Percentiles rank a stretch among this genome's conserved stretches.
Conservation (phyloP, 2,113 vertebrate genomes). For the Zosterops pallidus region DNA sequence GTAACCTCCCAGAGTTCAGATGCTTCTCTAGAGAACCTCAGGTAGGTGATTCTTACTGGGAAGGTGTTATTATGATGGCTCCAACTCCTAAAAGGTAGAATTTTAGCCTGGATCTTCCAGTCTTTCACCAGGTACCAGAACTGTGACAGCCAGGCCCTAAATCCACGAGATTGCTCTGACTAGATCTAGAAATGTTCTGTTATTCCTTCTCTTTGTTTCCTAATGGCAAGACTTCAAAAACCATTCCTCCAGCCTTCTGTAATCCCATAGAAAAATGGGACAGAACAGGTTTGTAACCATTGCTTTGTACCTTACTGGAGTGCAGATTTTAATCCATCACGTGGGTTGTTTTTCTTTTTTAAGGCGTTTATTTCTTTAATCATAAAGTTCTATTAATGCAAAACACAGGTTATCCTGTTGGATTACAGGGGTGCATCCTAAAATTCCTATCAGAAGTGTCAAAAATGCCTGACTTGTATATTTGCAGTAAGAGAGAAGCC, state of each 20-base stretch:
- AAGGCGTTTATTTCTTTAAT: background rate
- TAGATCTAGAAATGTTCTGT: background rate
- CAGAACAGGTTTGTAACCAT: background rate
- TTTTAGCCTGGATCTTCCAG: background rate
- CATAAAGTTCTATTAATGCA: background rate
- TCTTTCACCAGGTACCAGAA: background rate
- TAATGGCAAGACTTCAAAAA: background rate
- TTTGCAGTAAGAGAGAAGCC: background rate
- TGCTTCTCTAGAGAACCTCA: background rate
- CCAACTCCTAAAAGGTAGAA: background rate
- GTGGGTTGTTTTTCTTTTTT: background rate
- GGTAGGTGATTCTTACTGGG: background rate
- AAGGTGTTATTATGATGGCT: background rate
- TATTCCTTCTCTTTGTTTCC: background rate
- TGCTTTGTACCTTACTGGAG: background rate
- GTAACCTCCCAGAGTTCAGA: background rate
- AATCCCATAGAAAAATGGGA: background rate
- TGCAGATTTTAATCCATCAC: background rate
- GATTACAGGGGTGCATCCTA: background rate
- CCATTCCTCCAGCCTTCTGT: background rate
- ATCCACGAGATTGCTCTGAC: background rate
- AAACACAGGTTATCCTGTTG: background rate
- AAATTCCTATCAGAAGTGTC: background rate
- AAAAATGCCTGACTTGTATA: background rate
- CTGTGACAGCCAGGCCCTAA: background rate